phyloP scores from a whole-genome alignment of 1,140 invertebrate genomes.

The Holotrichia oblita region DNA sequence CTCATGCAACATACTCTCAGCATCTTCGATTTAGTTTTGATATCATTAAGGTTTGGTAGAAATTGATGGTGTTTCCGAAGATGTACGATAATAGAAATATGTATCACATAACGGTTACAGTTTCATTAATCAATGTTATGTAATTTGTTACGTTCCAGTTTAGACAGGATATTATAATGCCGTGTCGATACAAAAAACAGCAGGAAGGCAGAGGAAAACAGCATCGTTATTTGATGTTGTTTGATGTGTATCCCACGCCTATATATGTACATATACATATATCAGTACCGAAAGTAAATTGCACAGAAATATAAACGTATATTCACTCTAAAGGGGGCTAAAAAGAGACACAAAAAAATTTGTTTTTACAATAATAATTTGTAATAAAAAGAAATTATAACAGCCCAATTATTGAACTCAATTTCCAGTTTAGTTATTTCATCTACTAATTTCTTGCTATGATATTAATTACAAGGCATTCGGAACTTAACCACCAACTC shows the following conservation, averaged over 20 bases:
- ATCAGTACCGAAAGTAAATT: too few relatives aligned
- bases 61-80: slow-evolving; percentile 20
- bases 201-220: slow-evolving; percentile 5
- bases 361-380: too few relatives aligned
- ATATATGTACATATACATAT: neutral
- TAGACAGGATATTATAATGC: slow-evolving; percentile 14
- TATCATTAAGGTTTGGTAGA: neutral
- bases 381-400: too few relatives aligned
- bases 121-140: slow-evolving; percentile 5
- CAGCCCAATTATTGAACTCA: too few relatives aligned
- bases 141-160: slow-evolving; percentile 17
- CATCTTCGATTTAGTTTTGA: neutral
- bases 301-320: too few relatives aligned
- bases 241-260: slow-evolving; percentile 1
- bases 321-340: too few relatives aligned
- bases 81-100: neutral
- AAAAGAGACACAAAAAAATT: too few relatives aligned
- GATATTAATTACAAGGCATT: too few relatives aligned
- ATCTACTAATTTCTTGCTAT: too few relatives aligned
- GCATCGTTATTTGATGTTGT: neutral
- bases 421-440: too few relatives aligned
- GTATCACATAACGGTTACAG: neutral
- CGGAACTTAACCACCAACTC: too few relatives aligned
- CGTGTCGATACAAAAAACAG: neutral
- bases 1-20: too few relatives aligned